phyloP scores from a whole-genome alignment of 2,113 vertebrate species.

The Condylura cristata region DNA sequence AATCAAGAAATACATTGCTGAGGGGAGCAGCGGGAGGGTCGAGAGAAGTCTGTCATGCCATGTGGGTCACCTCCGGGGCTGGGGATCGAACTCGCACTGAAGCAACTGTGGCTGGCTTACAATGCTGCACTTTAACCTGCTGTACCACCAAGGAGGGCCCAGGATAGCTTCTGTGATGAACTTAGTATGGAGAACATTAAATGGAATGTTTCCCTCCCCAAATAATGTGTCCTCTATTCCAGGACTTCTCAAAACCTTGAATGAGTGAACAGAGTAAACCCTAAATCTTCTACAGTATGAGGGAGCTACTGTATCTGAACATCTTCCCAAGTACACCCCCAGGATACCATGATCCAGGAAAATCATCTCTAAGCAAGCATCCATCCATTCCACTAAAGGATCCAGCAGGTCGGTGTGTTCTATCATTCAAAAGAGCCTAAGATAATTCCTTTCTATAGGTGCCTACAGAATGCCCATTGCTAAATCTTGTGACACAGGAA shows the following conservation, averaged over 20 bases:
- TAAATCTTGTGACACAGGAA: constrained; percentile 37
- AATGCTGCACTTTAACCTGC: too few relatives aligned
- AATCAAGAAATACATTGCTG: too few relatives aligned
- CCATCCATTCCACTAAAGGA: neutral
- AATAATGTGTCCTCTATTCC: neutral
- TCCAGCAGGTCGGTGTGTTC: neutral
- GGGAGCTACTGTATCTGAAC: neutral
- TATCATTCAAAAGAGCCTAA: constrained; percentile 55
- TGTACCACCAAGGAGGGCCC: too few relatives aligned
- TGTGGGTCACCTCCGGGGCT: too few relatives aligned
- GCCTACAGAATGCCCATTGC: constrained; percentile 5
- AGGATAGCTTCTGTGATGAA: neutral
- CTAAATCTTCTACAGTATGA: neutral
- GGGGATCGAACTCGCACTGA: too few relatives aligned
- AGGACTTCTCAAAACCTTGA: neutral
- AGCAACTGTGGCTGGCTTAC: too few relatives aligned
- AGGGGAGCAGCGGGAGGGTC: too few relatives aligned
- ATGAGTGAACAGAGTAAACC: neutral
- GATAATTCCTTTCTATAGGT: constrained; percentile 57
- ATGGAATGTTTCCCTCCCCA: neutral
- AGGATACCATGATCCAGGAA: neutral
- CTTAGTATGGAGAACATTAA: neutral
- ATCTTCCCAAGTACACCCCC: neutral
- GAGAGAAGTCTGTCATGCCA: too few relatives aligned
- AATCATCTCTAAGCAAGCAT: neutral